These are phyloP conservation scores for Leptopilina drosophilae DNA, from an alignment of 2,888 invertebrate genomes.

Conservation along the genomic window DNA sequence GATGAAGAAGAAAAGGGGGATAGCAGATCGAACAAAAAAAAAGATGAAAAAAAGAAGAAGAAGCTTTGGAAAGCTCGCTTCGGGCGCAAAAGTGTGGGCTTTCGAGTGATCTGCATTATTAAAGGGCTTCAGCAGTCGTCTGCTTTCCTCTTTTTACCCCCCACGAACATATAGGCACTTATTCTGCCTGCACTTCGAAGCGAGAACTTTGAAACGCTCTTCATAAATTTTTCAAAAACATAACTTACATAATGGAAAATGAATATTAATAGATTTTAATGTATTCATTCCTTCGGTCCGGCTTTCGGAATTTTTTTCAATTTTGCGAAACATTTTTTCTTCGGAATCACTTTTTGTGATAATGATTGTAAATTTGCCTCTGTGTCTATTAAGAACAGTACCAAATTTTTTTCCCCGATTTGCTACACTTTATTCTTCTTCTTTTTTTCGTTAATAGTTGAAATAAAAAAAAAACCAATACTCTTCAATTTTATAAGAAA, in stretches of 20 bases:
- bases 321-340: neutral
- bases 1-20: neutral
- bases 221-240: neutral
- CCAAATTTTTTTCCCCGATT: too few species aligned
- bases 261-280: too few species aligned
- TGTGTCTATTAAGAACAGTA: too few species aligned
- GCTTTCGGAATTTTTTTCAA: too few species aligned
- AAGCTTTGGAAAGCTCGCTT: constrained; percentile 19
- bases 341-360: neutral
- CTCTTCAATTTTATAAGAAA: too few species aligned
- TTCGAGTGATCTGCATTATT: constrained; percentile 42
- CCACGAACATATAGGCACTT: neutral
- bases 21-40: constrained; percentile 23
- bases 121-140: constrained; percentile 27
- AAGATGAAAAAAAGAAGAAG: neutral
- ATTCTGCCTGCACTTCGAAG: neutral
- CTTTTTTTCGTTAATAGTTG: too few species aligned
- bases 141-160: constrained; percentile 19
- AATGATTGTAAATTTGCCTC: too few species aligned
- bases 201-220: neutral
- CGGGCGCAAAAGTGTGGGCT: constrained; percentile 31
- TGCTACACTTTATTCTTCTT: too few species aligned
- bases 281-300: too few species aligned
- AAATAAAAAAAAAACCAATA: too few species aligned
- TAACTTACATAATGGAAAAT: neutral